phyloP scores from a whole-genome alignment of 35 echinoderm and acorn worm genomes.

The Acanthaster planci region DNA sequence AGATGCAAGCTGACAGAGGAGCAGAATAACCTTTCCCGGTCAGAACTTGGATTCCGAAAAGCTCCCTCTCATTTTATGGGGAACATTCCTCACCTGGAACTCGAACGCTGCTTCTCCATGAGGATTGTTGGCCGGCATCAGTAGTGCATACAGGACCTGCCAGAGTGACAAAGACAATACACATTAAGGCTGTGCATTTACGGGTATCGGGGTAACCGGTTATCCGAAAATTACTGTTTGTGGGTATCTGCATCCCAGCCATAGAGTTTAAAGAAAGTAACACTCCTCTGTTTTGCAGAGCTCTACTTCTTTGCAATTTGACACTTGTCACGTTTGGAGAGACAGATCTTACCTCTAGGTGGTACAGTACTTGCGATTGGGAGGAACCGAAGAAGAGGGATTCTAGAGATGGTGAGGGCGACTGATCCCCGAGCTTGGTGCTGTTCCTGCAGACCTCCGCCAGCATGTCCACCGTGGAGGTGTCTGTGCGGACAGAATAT shows the following conservation, averaged over 20 bases:
- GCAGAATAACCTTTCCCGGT: too few species aligned
- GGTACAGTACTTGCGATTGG: slow-evolving; percentile 92
- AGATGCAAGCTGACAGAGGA: too few species aligned
- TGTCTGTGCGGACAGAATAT: slow-evolving; percentile 12
- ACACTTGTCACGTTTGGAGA: too few species aligned
- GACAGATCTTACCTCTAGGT: slow-evolving; percentile 87
- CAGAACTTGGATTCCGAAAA: too few species aligned
- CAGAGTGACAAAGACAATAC: not conserved
- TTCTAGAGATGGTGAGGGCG: slow-evolving; percentile 66
- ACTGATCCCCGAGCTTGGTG: slow-evolving; percentile 75
- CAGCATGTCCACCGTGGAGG: slow-evolving; percentile 42
- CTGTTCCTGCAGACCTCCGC: slow-evolving; percentile 51
- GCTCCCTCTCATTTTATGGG: too few species aligned
- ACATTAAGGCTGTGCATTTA: too few species aligned
- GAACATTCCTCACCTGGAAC: slow-evolving; percentile 92
- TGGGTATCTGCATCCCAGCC: too few species aligned
- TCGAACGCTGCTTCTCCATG: slow-evolving; percentile 92
- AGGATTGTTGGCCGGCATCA: slow-evolving; percentile 93
- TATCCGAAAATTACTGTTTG: too few species aligned
- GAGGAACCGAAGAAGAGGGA: slow-evolving; percentile 96
- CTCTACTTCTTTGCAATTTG: too few species aligned
- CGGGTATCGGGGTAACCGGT: too few species aligned
- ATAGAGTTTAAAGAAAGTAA: too few species aligned
- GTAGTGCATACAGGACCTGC: slow-evolving; percentile 92
- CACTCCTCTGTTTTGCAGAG: too few species aligned